phyloP scores from a whole-genome alignment of 2,888 invertebrate genomes.

The Ecdyonurus torrentis region DNA sequence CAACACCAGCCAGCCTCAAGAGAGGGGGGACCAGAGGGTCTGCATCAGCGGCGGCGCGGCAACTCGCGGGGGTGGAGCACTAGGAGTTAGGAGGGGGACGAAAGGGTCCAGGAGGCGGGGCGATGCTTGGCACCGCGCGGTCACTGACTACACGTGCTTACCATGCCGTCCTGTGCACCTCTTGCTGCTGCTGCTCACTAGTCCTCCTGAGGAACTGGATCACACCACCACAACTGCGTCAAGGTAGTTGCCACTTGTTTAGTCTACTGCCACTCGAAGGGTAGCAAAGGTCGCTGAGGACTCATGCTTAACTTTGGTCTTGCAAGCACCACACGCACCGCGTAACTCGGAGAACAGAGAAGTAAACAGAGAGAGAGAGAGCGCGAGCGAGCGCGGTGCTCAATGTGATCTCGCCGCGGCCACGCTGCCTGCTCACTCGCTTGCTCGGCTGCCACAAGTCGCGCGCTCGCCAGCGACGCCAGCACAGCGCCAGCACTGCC shows the following conservation, averaged over 20 bases:
- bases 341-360: too few relatives aligned
- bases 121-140: background rate
- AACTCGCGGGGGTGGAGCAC: slow-evolving; percentile 5
- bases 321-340: too few relatives aligned
- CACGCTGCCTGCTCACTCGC: background rate
- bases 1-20: slow-evolving; percentile 12
- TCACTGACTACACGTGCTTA: slow-evolving; percentile 2
- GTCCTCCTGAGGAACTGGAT: background rate
- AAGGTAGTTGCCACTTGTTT: background rate
- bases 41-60: slow-evolving; percentile 11
- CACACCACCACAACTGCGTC: background rate
- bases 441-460: background rate
- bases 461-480: background rate
- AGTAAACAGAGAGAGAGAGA: background rate
- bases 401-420: background rate
- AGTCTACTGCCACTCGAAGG: background rate
- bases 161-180: background rate
- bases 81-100: slow-evolving; percentile 3
- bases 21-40: slow-evolving; percentile 7
- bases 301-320: too few relatives aligned
- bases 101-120: slow-evolving; percentile 2
- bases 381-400: background rate
- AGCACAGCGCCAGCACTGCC: background rate
- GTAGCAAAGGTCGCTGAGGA: too few relatives aligned
- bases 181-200: background rate